phyloP scores from a whole-genome alignment of 2,888 invertebrate genomes.

The Psococerastis gibbosa region DNA sequence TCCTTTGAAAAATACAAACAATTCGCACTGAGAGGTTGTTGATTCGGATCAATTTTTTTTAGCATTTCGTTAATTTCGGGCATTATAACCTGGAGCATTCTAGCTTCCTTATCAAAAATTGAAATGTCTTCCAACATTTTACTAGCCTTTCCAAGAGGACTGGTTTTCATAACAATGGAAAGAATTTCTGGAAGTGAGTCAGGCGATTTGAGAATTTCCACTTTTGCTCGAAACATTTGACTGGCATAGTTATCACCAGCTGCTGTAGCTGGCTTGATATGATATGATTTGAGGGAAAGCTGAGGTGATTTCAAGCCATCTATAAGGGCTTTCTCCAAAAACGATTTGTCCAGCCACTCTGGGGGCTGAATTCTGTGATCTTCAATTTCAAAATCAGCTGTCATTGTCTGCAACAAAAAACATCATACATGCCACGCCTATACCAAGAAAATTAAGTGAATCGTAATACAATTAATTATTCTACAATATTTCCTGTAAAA shows the following conservation, averaged over 20 bases:
- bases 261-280: conserved; percentile 4
- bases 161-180: neutral
- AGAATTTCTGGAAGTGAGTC: neutral
- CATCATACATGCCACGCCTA: no score
- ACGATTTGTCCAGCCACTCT: neutral
- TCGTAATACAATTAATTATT: no score
- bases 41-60: neutral
- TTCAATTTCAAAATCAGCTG: no score
- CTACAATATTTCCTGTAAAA: no score
- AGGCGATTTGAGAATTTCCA: neutral
- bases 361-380: no score
- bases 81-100: neutral
- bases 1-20: neutral
- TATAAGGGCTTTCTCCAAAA: neutral
- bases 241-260: conserved; percentile 8
- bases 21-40: neutral
- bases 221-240: neutral
- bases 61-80: neutral
- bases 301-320: neutral
- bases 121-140: neutral
- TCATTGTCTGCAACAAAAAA: no score
- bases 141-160: neutral
- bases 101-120: conserved; percentile 5
- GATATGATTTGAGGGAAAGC: neutral
- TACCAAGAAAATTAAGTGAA: no score